Evolutionary conservation across 2,113 vertebrate genomes (phyloP).

Genomic region (Todiramphus chloris): DNA sequence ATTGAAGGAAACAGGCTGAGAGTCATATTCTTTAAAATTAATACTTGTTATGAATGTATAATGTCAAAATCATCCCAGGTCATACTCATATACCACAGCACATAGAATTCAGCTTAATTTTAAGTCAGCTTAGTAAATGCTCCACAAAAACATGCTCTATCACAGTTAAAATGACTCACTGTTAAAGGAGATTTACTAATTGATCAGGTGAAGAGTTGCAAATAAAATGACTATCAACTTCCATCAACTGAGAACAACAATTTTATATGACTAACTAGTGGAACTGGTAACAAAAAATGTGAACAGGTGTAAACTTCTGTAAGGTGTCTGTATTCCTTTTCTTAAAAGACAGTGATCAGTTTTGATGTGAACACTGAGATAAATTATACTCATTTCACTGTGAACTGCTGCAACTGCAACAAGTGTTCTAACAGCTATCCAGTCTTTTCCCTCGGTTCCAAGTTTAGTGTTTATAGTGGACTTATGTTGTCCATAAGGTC

Average conservation of each 20-base stretch:
- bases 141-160: background rate
- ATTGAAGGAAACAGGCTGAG: background rate
- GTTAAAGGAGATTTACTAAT: background rate
- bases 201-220: background rate
- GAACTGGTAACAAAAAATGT: background rate
- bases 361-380: background rate
- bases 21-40: background rate
- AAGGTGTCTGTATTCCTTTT: background rate
- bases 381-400: background rate
- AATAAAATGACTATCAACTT: background rate
- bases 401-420: background rate
- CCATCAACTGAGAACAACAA: background rate
- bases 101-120: background rate
- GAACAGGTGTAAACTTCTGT: background rate
- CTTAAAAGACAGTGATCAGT: background rate
- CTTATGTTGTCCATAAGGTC: fast-evolving
- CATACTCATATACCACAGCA: background rate
- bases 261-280: background rate
- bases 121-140: background rate
- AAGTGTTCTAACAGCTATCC: background rate
- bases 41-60: background rate
- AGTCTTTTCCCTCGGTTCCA: background rate
- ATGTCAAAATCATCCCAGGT: background rate
- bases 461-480: background rate
- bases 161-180: background rate